phyloP scores from a whole-genome alignment of 2,797 vertebrate genomes.

The Mormyrus hasselquistii region DNA sequence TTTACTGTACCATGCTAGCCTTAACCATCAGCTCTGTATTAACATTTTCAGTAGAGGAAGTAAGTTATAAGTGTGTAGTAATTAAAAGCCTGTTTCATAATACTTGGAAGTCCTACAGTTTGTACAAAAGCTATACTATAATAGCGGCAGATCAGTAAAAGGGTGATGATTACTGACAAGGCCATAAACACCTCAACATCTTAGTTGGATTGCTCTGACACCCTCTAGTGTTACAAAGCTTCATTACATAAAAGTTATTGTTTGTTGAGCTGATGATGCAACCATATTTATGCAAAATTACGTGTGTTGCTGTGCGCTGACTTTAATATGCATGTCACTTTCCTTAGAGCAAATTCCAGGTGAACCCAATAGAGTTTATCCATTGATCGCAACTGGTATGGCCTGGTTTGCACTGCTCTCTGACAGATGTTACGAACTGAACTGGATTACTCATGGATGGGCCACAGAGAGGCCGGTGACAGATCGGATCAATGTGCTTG shows the following conservation, averaged over 20 bases:
- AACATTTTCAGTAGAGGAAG: neutral
- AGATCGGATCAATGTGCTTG: neutral
- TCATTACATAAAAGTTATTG: neutral
- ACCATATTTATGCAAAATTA: neutral
- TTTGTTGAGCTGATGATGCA: neutral
- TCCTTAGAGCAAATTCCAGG: slow-evolving; percentile 6
- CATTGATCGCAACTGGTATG: neutral
- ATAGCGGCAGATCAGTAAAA: neutral
- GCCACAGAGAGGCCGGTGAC: neutral
- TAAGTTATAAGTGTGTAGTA: neutral
- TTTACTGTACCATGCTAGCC: neutral
- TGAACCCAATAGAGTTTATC: neutral
- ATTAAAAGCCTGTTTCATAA: neutral
- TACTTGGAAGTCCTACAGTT: neutral
- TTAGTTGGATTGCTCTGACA: neutral
- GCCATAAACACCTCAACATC: neutral
- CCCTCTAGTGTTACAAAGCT: neutral
- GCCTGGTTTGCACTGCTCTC: neutral
- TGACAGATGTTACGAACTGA: neutral
- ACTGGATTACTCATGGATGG: neutral
- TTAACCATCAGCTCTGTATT: neutral
- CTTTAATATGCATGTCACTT: slow-evolving; percentile 3
- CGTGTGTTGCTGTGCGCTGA: neutral
- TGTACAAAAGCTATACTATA: neutral
- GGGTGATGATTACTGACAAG: neutral